A percentile compares a stretch with the other conserved stretches of the same genome.
These are phyloP conservation scores for Xenopus petersii DNA, from an alignment of 2,797 vertebrate genomes.

Conservation along the genomic window DNA sequence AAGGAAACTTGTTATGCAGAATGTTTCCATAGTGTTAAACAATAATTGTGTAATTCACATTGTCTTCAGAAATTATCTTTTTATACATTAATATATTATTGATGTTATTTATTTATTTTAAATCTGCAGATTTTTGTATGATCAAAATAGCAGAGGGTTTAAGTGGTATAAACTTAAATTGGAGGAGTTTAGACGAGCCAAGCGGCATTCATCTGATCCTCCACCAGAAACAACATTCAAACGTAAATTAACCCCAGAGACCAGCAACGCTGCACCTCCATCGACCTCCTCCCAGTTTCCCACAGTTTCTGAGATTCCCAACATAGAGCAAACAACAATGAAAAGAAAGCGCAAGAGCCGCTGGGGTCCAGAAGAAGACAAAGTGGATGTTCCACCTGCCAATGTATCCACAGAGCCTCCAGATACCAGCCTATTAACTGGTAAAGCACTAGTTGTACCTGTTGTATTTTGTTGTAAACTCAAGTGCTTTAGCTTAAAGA, in stretches of 20 bases:
- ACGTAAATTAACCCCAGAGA: constrained; percentile 54
- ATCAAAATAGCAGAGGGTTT: constrained; percentile 81
- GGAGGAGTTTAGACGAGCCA: constrained; percentile 75
- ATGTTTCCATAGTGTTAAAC: no score
- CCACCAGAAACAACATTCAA: constrained; percentile 47
- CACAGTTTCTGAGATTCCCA: constrained; percentile 21
- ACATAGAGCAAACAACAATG: constrained; percentile 43
- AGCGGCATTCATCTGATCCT: constrained; percentile 45
- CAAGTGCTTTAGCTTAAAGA: no score
- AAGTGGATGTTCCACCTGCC: constrained; percentile 78
- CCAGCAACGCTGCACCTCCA: background rate
- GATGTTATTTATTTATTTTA: no score
- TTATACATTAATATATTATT: no score
- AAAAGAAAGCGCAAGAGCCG: constrained; percentile 94
- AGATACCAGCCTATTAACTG: constrained; percentile 36
- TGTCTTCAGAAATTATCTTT: no score
- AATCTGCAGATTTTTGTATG: constrained; percentile 81
- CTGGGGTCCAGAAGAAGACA: constrained; percentile 93
- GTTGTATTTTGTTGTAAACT: no score
- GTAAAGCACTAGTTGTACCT: background rate
- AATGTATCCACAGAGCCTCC: constrained; percentile 56
- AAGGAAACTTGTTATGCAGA: no score
- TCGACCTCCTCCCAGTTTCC: constrained; percentile 39
- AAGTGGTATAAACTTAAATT: constrained; percentile 84
- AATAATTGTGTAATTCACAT: no score